Conservation (phyloP, 2,888 invertebrate genomes). For the Iphiclides podalirius region DNA sequence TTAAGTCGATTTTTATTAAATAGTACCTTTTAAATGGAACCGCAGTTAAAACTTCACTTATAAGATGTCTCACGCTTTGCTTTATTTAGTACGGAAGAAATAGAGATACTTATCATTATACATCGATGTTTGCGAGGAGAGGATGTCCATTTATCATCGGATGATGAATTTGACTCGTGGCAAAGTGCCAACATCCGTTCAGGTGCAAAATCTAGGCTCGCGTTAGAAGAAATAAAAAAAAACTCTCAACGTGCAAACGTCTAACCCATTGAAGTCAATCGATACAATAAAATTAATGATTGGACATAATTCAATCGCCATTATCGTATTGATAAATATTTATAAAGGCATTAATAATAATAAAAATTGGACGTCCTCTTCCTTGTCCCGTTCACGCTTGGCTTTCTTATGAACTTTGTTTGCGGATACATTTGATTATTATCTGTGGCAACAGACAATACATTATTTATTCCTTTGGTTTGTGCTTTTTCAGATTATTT, state of each 20-base stretch:
- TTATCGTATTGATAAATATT: conserved; percentile 37
- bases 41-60: too few species aligned
- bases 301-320: conserved; percentile 47
- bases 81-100: not conserved
- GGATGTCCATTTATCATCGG: conserved; percentile 47
- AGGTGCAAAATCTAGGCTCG: conserved; percentile 47
- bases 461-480: conserved; percentile 17
- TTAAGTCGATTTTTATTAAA: too few species aligned
- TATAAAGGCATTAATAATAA: conserved; percentile 31
- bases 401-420: conserved; percentile 19
- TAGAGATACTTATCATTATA: not conserved
- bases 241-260: conserved; percentile 35
- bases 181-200: conserved; percentile 46
- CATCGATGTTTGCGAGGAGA: not conserved
- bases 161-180: conserved; percentile 59
- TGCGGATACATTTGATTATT: conserved; percentile 11
- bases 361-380: conserved; percentile 28
- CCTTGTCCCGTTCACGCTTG: conserved; percentile 17
- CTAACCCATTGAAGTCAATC: conserved; percentile 68
- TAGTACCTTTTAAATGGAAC: too few species aligned
- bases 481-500: conserved; percentile 8
- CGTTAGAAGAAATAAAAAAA: conserved; percentile 32
- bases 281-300: conserved; percentile 64
- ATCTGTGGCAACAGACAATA: conserved; percentile 17
- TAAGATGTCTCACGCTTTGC: too few species aligned